Percentiles rank a stretch among this genome's conserved stretches.
These are phyloP conservation scores for Argyrosomus regius DNA, from an alignment of 2,797 vertebrate species.

Conservation along the genomic window DNA sequence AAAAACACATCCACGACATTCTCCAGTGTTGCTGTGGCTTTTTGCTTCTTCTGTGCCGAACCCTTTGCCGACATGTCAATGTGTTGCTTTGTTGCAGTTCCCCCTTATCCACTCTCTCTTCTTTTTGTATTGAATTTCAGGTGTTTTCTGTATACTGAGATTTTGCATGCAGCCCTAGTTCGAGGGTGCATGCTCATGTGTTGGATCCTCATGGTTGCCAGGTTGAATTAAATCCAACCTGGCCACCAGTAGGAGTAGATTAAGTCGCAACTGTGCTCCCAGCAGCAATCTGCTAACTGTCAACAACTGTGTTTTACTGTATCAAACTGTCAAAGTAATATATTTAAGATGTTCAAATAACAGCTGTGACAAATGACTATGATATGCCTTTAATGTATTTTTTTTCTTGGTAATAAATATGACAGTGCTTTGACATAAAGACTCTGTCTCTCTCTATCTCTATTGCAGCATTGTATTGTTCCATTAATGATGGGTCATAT, in stretches of 20 bases:
- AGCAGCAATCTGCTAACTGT: constrained; percentile 60
- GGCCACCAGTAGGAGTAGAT: constrained; percentile 30
- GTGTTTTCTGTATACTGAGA: constrained; percentile 69
- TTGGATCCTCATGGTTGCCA: constrained; percentile 47
- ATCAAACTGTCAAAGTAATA: constrained; percentile 77
- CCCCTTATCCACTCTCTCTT: constrained; percentile 29
- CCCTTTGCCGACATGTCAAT: constrained; percentile 44
- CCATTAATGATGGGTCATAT: constrained; percentile 19
- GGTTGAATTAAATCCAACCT: constrained; percentile 56
- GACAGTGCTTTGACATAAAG: constrained; percentile 78
- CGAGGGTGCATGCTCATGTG: constrained; percentile 70
- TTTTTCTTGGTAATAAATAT: constrained; percentile 85
- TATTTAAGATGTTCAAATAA: constrained; percentile 77
- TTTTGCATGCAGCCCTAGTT: constrained; percentile 74
- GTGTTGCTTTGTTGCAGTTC: constrained; percentile 40
- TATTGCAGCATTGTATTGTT: constrained; percentile 33
- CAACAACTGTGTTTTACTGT: constrained; percentile 76
- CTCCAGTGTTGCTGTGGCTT: constrained; percentile 77
- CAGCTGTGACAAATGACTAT: constrained; percentile 74
- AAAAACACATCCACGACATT: constrained; percentile 53
- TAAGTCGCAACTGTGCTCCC: constrained; percentile 48
- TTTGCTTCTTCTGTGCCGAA: constrained; percentile 72
- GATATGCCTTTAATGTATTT: constrained; percentile 80
- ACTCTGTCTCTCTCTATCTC: constrained; percentile 51
- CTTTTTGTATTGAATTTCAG: constrained; percentile 62